Conservation (phyloP, 1,140 invertebrate species). For the Cyrtorhinus lividipennis region DNA sequence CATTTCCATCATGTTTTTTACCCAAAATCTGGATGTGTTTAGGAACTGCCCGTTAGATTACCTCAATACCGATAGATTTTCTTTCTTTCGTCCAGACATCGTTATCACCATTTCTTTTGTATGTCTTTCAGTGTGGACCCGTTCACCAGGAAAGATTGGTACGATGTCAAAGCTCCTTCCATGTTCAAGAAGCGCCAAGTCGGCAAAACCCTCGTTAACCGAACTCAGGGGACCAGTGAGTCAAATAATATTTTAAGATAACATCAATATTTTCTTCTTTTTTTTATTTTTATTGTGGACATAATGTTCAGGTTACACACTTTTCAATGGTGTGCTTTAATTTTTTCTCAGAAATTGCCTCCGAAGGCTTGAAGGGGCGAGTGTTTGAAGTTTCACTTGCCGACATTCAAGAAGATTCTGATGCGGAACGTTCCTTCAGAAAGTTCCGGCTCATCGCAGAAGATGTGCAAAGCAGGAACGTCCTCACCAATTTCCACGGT, state of each 20-base stretch:
- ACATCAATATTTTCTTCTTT: conserved; percentile 23
- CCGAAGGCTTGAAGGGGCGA: conserved; percentile 89
- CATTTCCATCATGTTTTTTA: background rate
- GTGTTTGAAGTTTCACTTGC: conserved; percentile 96
- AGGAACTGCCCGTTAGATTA: too few species aligned
- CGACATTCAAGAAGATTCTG: conserved; percentile 87
- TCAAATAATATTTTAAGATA: conserved; percentile 32
- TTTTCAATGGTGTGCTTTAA: background rate
- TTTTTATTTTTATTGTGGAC: conserved; percentile 30
- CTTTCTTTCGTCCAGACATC: background rate
- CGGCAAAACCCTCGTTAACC: conserved; percentile 96
- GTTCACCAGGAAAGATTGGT: conserved; percentile 99
- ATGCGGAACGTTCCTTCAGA: conserved; percentile 90
- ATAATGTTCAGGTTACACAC: background rate
- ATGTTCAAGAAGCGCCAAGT: conserved; percentile 94
- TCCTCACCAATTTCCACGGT: conserved; percentile 97
- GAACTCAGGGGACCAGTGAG: conserved; percentile 86
- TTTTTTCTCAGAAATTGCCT: conserved; percentile 69
- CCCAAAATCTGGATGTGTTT: too few species aligned
- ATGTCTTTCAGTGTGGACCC: conserved; percentile 76
- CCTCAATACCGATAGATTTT: too few species aligned
- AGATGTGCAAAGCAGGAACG: conserved; percentile 86
- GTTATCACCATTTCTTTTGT: background rate
- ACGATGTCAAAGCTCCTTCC: conserved; percentile 96
- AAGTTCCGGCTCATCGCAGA: conserved; percentile 95